Percentiles rank a stretch among this genome's conserved stretches.
Evolutionary conservation across 2,113 vertebrate species (phyloP).

Genomic region (Microcebus murinus): DNA sequence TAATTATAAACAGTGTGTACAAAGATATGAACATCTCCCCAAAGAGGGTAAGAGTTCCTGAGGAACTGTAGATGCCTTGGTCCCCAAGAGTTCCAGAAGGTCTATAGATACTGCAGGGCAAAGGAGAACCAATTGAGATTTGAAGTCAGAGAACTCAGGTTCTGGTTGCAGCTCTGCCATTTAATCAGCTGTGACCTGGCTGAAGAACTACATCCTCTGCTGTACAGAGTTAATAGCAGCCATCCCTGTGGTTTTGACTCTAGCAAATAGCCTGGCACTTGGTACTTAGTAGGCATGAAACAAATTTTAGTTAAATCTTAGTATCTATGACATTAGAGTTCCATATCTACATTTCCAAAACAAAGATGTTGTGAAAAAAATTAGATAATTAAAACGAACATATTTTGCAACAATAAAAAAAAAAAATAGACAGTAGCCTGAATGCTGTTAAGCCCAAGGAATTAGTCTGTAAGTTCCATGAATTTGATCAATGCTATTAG

Average conservation of each 20-base stretch:
- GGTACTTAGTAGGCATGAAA: not conserved
- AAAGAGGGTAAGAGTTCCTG: not conserved
- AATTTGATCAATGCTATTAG: not conserved
- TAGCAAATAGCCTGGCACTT: not conserved
- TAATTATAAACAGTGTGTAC: not conserved
- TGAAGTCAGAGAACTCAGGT: not conserved
- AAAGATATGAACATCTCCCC: not conserved
- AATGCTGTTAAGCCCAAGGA: not conserved
- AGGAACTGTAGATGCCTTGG: not conserved
- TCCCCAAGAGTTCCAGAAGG: not conserved
- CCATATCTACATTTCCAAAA: not conserved
- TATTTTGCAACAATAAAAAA: not conserved
- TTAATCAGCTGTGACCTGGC: not conserved
- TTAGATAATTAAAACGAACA: not conserved
- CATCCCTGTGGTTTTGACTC: not conserved
- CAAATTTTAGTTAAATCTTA: not conserved
- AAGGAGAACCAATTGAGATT: not conserved
- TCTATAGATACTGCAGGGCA: not conserved
- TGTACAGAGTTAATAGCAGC: not conserved
- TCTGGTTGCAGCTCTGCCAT: not conserved
- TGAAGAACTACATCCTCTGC: not conserved
- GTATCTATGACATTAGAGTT: not conserved
- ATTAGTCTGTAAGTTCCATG: not conserved
- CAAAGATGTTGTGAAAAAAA: not conserved
- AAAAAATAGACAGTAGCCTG: not conserved